A percentile compares a stretch with the other conserved stretches of the same genome.
Conservation (phyloP, 2,113 vertebrate genomes). For the Lutjanus erythropterus region DNA sequence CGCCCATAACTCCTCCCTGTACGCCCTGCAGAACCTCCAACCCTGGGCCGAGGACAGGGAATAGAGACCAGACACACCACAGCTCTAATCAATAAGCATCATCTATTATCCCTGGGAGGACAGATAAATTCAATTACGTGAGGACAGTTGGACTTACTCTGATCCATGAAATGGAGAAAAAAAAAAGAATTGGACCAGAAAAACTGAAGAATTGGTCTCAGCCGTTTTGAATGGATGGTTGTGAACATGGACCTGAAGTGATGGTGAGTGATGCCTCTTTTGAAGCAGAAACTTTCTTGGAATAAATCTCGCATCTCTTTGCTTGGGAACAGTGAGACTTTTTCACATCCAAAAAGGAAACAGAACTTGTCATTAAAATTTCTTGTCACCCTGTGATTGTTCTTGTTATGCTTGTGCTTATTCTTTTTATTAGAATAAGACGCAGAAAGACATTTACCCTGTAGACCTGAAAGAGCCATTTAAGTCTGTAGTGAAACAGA, state of each 20-base stretch:
- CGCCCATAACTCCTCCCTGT: constrained; percentile 97
- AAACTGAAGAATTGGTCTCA: constrained; percentile 39
- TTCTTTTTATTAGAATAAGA: constrained; percentile 59
- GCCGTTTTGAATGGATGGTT: constrained; percentile 28
- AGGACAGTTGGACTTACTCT: constrained; percentile 56
- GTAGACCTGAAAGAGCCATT: constrained; percentile 5
- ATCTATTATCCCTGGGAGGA: constrained; percentile 47
- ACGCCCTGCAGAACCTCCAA: constrained; percentile 97
- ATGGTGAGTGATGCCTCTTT: constrained; percentile 60
- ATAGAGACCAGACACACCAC: constrained; percentile 76
- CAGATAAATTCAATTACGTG: constrained; percentile 47
- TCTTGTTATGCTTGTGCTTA: constrained; percentile 52
- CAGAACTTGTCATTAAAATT: constrained; percentile 30
- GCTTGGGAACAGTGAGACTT: constrained; percentile 22
- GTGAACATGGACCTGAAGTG: constrained; percentile 49
- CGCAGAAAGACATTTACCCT: background rate
- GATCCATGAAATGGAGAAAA: constrained; percentile 38
- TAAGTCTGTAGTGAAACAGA: constrained; percentile 26
- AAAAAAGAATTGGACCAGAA: constrained; percentile 22
- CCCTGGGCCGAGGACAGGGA: constrained; percentile 96
- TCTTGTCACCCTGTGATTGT: constrained; percentile 37
- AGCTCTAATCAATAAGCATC: constrained; percentile 31
- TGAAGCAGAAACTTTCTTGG: constrained; percentile 45
- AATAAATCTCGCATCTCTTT: constrained; percentile 43
- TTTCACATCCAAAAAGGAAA: constrained; percentile 38